Evolutionary conservation across 1,140 invertebrate species (phyloP).

Genomic region (Tachypleus tridentatus): DNA sequence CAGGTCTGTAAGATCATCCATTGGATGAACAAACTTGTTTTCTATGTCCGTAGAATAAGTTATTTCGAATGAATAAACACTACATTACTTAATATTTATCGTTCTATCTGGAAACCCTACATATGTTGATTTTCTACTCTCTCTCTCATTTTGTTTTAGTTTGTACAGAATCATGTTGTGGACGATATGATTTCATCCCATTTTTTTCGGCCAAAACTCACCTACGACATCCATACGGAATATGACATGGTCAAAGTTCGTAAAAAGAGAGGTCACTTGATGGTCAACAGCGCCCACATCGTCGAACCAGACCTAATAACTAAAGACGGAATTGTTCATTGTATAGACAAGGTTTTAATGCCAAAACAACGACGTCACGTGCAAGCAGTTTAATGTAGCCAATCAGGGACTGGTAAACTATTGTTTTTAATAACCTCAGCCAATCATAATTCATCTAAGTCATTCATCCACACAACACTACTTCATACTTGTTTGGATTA

Average conservation of each 20-base stretch:
- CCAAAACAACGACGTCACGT: not conserved
- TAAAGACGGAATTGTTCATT: slow-evolving; percentile 23
- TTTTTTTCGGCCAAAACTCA: slow-evolving; percentile 32
- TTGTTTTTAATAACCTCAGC: no score
- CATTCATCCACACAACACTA: no score
- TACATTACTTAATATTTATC: no score
- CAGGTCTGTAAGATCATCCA: no score
- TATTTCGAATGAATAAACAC: no score
- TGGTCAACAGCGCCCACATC: slow-evolving; percentile 19
- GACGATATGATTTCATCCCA: slow-evolving; percentile 33
- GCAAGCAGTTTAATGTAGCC: no score
- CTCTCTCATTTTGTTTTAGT: slow-evolving; percentile 20
- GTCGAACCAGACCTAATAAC: slow-evolving; percentile 20
- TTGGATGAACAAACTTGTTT: no score
- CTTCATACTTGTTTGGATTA: no score
- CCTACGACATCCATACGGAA: slow-evolving; percentile 31
- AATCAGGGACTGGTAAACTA: no score
- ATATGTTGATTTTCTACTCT: not conserved
- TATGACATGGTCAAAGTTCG: slow-evolving; percentile 23
- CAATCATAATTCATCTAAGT: no score
- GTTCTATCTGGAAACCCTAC: no score
- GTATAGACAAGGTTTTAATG: slow-evolving; percentile 18
- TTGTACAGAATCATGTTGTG: slow-evolving; percentile 36
- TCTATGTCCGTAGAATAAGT: no score
- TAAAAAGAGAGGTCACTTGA: slow-evolving; percentile 18